Conservation (phyloP, 1,140 invertebrate species). For the Glossosoma conforme region DNA sequence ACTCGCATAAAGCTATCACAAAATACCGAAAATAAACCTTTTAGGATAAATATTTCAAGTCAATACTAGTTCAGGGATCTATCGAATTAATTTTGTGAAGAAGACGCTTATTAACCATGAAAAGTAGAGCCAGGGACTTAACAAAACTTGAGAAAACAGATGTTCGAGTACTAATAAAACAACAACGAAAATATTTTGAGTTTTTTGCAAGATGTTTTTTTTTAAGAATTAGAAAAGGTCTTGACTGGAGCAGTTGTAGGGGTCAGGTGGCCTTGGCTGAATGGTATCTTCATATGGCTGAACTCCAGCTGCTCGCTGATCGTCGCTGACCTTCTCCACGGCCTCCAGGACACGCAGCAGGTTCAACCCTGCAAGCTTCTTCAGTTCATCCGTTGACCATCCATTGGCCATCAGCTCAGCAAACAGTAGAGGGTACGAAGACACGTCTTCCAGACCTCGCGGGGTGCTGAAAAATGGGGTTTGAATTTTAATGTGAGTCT, state of each 20-base stretch:
- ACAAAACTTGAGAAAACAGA: too few relatives aligned
- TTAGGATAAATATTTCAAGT: too few relatives aligned
- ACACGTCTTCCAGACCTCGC: constrained; percentile 84
- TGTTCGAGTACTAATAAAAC: too few relatives aligned
- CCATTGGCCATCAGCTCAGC: constrained; percentile 75
- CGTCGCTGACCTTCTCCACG: constrained; percentile 60
- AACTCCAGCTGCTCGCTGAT: constrained; percentile 42
- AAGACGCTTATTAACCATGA: too few relatives aligned
- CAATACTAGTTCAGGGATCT: too few relatives aligned
- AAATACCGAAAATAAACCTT: too few relatives aligned
- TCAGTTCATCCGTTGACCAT: constrained; percentile 77
- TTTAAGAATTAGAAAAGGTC: constrained; percentile 27
- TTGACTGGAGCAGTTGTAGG: constrained; percentile 48
- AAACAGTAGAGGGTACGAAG: constrained; percentile 82
- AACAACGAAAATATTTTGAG: too few relatives aligned
- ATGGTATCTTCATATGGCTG: constrained; percentile 46
- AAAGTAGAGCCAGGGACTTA: too few relatives aligned
- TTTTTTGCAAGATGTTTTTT: too few relatives aligned
- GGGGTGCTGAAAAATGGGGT: constrained; percentile 64
- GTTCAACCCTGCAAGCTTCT: constrained; percentile 84
- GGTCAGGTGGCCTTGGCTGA: constrained; percentile 38
- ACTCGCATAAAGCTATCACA: too few relatives aligned
- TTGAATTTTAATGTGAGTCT: too few relatives aligned
- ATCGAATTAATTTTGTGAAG: too few relatives aligned
- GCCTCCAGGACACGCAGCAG: constrained; percentile 71